Evolutionary conservation across 2,888 invertebrate genomes (phyloP).

Genomic region (Polydrusus pterygomalis): DNA sequence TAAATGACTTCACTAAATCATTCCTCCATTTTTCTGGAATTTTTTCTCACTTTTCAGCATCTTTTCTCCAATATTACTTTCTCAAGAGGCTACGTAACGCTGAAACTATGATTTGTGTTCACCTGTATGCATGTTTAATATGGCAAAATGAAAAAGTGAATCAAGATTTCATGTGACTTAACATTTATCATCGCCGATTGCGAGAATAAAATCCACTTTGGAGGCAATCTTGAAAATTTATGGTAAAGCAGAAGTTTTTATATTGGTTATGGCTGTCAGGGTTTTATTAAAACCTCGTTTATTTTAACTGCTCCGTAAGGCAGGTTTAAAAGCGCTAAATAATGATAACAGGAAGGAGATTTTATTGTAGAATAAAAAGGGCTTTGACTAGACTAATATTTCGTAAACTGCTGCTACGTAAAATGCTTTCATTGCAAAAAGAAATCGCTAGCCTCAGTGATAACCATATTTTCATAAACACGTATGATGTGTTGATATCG

Average conservation of each 20-base stretch:
- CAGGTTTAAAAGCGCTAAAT: constrained; percentile 12
- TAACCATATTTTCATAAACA: no score
- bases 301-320: constrained; percentile 35
- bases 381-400: background rate
- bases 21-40: constrained; percentile 34
- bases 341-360: constrained; percentile 13
- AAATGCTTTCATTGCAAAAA: no score
- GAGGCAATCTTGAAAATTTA: constrained; percentile 55
- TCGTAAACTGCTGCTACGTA: background rate
- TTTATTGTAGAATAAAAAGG: constrained; percentile 20
- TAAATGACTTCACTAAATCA: constrained; percentile 53
- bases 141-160: constrained; percentile 64
- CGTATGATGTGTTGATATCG: no score
- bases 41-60: constrained; percentile 48
- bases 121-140: constrained; percentile 65
- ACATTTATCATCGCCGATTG: constrained; percentile 61
- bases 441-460: no score
- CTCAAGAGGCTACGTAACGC: constrained; percentile 38
- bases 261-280: constrained; percentile 52
- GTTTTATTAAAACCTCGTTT: constrained; percentile 53
- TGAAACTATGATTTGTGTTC: constrained; percentile 61
- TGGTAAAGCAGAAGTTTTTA: constrained; percentile 52
- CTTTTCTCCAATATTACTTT: constrained; percentile 50
- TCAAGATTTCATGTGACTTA: constrained; percentile 61
- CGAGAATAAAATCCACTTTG: constrained; percentile 60